These are phyloP conservation scores for Baronia brevicornis DNA, from an alignment of 2,888 invertebrate genomes.

Conservation along the genomic window DNA sequence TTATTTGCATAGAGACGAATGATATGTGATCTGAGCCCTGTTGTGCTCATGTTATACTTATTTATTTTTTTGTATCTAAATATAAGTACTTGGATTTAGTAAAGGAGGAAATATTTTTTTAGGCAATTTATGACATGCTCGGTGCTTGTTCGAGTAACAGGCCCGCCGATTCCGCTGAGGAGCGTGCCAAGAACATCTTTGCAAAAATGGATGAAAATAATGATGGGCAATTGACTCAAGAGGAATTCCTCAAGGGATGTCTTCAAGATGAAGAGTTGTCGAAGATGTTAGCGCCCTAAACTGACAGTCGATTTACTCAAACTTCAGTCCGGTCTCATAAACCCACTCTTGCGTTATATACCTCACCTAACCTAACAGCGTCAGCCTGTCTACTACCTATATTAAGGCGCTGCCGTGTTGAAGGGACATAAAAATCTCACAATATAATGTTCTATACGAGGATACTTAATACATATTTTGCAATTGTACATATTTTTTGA, in stretches of 20 bases:
- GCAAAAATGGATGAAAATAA: slow-evolving; percentile 99
- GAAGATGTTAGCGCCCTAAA: slow-evolving; percentile 95
- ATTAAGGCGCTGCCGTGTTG: neutral
- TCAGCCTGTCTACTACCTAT: slow-evolving; percentile 19
- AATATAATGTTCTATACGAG: no score
- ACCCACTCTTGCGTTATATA: slow-evolving; percentile 29
- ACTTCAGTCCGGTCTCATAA: slow-evolving; percentile 24
- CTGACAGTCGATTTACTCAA: slow-evolving; percentile 21
- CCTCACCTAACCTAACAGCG: slow-evolving; percentile 47
- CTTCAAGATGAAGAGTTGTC: slow-evolving; percentile 96
- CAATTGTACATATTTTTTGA: slow-evolving; percentile 8
- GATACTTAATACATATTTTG: neutral
- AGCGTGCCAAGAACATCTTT: slow-evolving; percentile 98
- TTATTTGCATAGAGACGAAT: no score
- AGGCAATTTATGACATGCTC: slow-evolving; percentile 99
- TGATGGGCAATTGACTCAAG: slow-evolving; percentile 98
- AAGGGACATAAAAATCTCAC: neutral
- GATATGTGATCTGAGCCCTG: no score
- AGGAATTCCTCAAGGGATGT: slow-evolving; percentile 98
- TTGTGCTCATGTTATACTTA: neutral
- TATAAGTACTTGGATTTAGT: neutral
- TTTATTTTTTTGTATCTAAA: neutral
- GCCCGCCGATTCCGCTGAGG: slow-evolving; percentile 97
- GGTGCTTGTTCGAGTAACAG: slow-evolving; percentile 97
- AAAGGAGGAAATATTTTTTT: slow-evolving; percentile 34